Evolutionary conservation across 2,113 vertebrate genomes (phyloP), one percentile per base, ranked within the genome.

Genomic region (Rallus limicola): DNA sequence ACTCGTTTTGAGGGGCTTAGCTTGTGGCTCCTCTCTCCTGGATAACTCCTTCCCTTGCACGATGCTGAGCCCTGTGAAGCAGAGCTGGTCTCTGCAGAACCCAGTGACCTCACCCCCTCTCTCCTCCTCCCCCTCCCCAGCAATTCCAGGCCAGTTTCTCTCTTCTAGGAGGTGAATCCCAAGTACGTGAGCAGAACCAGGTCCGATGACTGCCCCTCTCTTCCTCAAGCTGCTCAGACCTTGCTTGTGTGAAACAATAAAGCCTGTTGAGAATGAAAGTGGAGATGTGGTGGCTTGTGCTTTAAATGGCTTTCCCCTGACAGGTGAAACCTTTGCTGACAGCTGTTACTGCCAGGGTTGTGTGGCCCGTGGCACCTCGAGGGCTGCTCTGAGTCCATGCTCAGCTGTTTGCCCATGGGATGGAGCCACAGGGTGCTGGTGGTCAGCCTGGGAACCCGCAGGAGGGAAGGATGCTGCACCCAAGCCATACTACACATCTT

Each of bases 301-400:
- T 74, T 82, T 44, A 26, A 25, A 20, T 60, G 16, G 24, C 13
- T 53, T 69, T 75, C 70, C 34, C 50, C 31, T 34, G 16, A 14
- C 33, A 23, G 5, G 8, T 48, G 23, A 77, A 81, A 33, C 3
- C 2, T 58, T 13, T 58, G 36, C 36, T 25, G 34, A 42, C 11
- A 19, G 44, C 17, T 19, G 10, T 34, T 44, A 5, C 42, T 29
- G 17, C 20, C 24, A 11, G 33, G 5, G 28, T 38, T 31, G 13
- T 5, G 3, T 26, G 19, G 20, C 11, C 18, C 15, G 16, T 2
- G 19, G 58, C 1, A 7, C 40, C 53, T 23, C 1, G 0, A 58
- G 16, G 18, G 21, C 53, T 33, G 16, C 24, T 60, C 38, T 13
- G 10, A 0, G 0, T 25, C 5, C 44, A 4, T 40, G 34, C 10